Percentiles rank a stretch among this genome's conserved stretches.
Conservation (phyloP, 2,113 vertebrate species). For the Paralichthys olivaceus region DNA sequence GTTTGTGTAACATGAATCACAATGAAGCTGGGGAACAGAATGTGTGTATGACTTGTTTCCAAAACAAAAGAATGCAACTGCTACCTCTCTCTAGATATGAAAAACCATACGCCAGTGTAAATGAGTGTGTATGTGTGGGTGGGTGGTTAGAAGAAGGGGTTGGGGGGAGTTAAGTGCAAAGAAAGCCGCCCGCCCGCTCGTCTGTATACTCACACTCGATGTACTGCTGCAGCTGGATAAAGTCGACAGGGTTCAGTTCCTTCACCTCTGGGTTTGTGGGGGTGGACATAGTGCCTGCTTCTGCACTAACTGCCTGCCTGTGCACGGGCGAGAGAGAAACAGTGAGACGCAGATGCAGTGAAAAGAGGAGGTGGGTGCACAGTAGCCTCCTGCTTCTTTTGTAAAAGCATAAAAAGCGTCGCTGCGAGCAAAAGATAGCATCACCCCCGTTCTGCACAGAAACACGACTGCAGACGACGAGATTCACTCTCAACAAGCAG, state of each 20-base stretch:
- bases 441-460: slow-evolving; percentile 6
- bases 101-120: slow-evolving; percentile 60
- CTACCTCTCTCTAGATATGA: slow-evolving; percentile 55
- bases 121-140: slow-evolving; percentile 29
- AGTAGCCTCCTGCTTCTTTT: slow-evolving; percentile 53
- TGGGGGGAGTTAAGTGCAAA: slow-evolving; percentile 43
- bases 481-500: too few species aligned
- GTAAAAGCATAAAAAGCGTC: slow-evolving; percentile 44
- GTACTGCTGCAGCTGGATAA: slow-evolving; percentile 93
- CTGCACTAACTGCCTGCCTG: slow-evolving; percentile 67
- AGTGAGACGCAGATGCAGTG: slow-evolving; percentile 42
- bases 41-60: slow-evolving; percentile 14
- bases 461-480: neutral
- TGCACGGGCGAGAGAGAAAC: slow-evolving; percentile 45
- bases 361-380: slow-evolving; percentile 66
- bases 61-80: slow-evolving; percentile 39
- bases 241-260: slow-evolving; percentile 90
- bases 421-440: slow-evolving; percentile 61
- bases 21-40: neutral
- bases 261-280: slow-evolving; percentile 80
- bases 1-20: neutral
- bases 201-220: slow-evolving; percentile 91
- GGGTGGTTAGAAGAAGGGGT: slow-evolving; percentile 59
- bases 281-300: slow-evolving; percentile 78
- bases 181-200: slow-evolving; percentile 51